Evolutionary conservation across 1,140 invertebrate genomes (phyloP).

Genomic region (Drosophila novamexicana): DNA sequence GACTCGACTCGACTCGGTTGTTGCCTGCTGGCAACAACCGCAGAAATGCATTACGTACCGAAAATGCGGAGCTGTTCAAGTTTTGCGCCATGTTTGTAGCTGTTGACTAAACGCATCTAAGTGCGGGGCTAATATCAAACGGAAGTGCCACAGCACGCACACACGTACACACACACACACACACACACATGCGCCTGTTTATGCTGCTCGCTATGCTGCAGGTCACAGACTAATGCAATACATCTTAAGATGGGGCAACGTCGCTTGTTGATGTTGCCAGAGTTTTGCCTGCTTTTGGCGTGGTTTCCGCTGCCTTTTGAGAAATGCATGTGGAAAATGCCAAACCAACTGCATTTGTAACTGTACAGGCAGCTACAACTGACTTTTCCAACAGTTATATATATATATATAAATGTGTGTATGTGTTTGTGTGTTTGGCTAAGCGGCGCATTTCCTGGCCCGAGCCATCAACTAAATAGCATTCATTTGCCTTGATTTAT

Average conservation of each 20-base stretch:
- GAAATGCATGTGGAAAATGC: conserved; percentile 81
- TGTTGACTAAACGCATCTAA: conserved; percentile 73
- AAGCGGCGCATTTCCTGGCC: conserved; percentile 79
- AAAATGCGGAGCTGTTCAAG: conserved; percentile 42
- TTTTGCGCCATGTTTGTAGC: conserved; percentile 52
- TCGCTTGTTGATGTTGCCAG: conserved; percentile 47
- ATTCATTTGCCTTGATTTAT: conserved; percentile 84
- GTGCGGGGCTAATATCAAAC: conserved; percentile 76
- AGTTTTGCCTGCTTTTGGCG: conserved; percentile 70
- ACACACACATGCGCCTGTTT: neutral
- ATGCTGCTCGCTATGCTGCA: conserved; percentile 5
- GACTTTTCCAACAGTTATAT: conserved; percentile 23
- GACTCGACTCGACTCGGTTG: conserved; percentile 6
- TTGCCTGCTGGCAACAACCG: conserved; percentile 49
- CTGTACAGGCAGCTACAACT: conserved; percentile 46
- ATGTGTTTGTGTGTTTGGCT: conserved; percentile 54
- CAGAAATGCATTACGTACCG: conserved; percentile 71
- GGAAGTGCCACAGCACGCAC: conserved; percentile 65
- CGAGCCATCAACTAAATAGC: conserved; percentile 80
- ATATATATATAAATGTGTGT: conserved; percentile 25
- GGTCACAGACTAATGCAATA: conserved; percentile 64
- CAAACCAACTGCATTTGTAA: conserved; percentile 71
- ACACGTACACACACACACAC: neutral
- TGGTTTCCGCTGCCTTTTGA: conserved; percentile 76
- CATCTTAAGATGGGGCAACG: conserved; percentile 62